Percentiles rank a stretch among this genome's conserved stretches.
These are phyloP conservation scores for Clarias fuscus DNA, from an alignment of 2,797 vertebrate genomes.

Conservation along the genomic window DNA sequence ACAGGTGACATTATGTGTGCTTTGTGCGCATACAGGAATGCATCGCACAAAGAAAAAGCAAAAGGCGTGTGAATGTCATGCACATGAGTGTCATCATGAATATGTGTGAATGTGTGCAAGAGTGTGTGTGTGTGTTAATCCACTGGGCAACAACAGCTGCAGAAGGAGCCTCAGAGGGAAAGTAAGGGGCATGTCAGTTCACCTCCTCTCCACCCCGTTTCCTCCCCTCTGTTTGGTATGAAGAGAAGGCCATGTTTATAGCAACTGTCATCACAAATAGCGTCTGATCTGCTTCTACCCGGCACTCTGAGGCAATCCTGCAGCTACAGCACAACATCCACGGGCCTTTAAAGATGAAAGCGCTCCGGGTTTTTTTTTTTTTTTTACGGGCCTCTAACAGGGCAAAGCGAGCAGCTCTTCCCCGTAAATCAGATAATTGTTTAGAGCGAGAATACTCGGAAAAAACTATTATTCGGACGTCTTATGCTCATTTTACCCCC, in stretches of 20 bases:
- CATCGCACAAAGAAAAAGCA: not conserved
- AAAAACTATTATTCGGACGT: not conserved
- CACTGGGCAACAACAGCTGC: not conserved
- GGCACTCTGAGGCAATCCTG: not conserved
- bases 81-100: not conserved
- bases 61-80: not conserved
- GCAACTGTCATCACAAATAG: slow-evolving; percentile 54
- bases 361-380: not conserved
- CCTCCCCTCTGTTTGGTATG: slow-evolving; percentile 14
- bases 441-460: too few relatives aligned
- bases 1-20: slow-evolving; percentile 25
- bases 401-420: slow-evolving; percentile 11
- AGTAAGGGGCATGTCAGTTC: slow-evolving; percentile 32
- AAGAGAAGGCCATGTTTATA: slow-evolving; percentile 54
- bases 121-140: not conserved
- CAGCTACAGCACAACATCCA: slow-evolving; percentile 20
- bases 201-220: slow-evolving; percentile 12
- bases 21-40: not conserved
- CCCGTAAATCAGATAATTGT: slow-evolving; percentile 27
- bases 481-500: not conserved
- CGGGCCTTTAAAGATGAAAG: slow-evolving; percentile 39
- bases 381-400: not conserved
- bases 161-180: slow-evolving; percentile 13
- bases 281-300: slow-evolving; percentile 30
- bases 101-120: not conserved